Evolutionary conservation across 1,140 invertebrate species (phyloP), one percentile per base, ranked within the genome.

Genomic region (Drosophila punjabiensis): DNA sequence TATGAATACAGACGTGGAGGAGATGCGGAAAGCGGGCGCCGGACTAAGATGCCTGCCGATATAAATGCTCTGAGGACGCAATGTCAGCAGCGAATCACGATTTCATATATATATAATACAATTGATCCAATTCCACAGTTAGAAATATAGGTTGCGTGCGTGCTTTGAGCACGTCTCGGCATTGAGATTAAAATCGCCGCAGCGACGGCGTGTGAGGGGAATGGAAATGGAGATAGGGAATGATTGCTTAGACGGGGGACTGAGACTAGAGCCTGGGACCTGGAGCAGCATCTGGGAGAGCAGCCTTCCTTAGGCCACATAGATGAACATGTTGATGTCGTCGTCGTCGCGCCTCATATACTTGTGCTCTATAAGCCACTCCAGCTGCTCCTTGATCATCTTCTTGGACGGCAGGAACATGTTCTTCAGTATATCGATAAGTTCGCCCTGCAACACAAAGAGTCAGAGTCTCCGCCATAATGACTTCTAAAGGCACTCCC

Each of bases 371-470:
- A 99, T 99, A 11, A 99, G 95, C 98, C 98, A 99, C 94, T 99
- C 99, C 37, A 99, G 96, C 94, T 99, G 99, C 94, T 99, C 98
- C 94, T 99, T 99, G 79, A 99, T 99, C 96, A 99, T 98, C 94
- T 99, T 99, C 94, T 99, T 99, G 71, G 98, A 98, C 35, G 99
- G 99, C 81, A 99, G 94, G 95, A 99, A 99, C 98, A 99, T 99
- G 93, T 99, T 99, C 94, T 99, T 99, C 58, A 99, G 94, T 93
- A 99, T 99, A 94, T 99, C 98, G 9, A 99, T 97, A 43, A 99
- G 94, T 95, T 99, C 99, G 43, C 97, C 98, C 94, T 95, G 93
- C 93, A 43, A 70, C 33, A 74, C 33, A 5, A 10, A 50, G 10
- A 10, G 45, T 9, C 18, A 47, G 7, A 24, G n/a, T 13, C 1